Base-by-base conservation (phyloP, 2,888 invertebrate species). In the Mermis nigrescens region DNA sequence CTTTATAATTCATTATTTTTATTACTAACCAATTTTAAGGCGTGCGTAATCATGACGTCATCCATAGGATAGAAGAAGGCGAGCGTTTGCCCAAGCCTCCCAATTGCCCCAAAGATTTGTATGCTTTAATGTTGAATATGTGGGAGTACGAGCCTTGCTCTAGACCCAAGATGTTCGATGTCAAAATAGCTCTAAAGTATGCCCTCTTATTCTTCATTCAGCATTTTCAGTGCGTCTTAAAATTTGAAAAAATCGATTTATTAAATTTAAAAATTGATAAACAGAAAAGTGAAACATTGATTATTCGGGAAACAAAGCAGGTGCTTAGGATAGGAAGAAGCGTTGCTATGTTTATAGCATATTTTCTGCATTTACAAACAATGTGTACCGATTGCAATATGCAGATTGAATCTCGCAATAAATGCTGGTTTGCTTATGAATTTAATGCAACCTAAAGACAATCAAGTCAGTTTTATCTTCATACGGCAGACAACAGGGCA, bases 111-210 rank as follows among this genome's bases (percentile, higher is more conserved):
- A 88, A 90, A 0, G 78, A 89, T 12, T 78, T 98, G 24, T 98
- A 95, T 78, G 87, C 88, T 46, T 78, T 95, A 51, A 89, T 95
- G 87, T 88, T 88, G 31, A 83, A 85, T 66, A 94, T 94, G 74
- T 98, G 98, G 98, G 82, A 86, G 1, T 92, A 94, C 75, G 94
- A 95, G 72, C 92, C 95, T 0, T 83, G 85, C 55, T 87, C 88
- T 71, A 76, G 95, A 62, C 95, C 92, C 0, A 82, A 83, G 46
- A 92, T 95, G 68, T 84, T 85, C 70, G 83, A 85, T 65, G 83
- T 95, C 62, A 87, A 88, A 74, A 86, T 87, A 74, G 85, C 85
- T 19, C 78, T 92, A 45, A 83, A 68, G 75, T 76, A 64, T 70
- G 72, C 24, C n/a, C n/a, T n/a, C n/a, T n/a, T n/a, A n/a, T n/a